Evolutionary conservation across 1,140 invertebrate genomes (phyloP), one percentile per base, ranked within the genome.

Genomic region (Zaprionus camerounensis): DNA sequence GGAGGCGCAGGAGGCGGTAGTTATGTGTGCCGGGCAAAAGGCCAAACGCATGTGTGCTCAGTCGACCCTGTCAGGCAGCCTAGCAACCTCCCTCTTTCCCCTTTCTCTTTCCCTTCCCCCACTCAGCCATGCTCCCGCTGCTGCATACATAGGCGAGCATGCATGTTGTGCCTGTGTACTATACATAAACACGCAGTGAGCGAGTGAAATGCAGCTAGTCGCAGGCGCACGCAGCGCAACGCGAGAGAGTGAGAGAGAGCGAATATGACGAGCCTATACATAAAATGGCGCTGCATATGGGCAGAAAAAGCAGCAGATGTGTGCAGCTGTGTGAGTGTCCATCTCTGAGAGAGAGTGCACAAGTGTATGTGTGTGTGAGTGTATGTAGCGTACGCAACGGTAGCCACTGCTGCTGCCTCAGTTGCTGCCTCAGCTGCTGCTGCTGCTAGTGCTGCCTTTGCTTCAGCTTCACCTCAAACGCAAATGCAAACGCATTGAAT

Each of bases 11-110:
- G 66, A 46, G 41, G 65, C 74, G 69, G 69, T 76, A 49, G 82
- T 77, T 87, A 88, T 88, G 74, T 87, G 83, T 87, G 83, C 83
- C 83, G 88, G 84, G 84, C 84, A 87, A 87, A 87, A 87, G 84
- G 81, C 85, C 84, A 87, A 88, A 87, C 81, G 84, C 85, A 87
- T 87, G 84, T 87, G 78, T 77, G 77, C 72, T 71, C 72, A 71
- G 72, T 71, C 72, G 84, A 70, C 73, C 70, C 59, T 65, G 68
- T 65, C 73, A 77, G 69, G 68, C 38, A 41, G 38, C 13, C 6
- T 31, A 41, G 38, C 46, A 7, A 2, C 17, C 46, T 17, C 13
- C 15, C 41, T 7, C 4, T 5, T 46, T 41, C 41, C 7, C 17
- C 51, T 20, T 51, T 44, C 67, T 28, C 57, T 28, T n/a, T 31